A percentile compares a stretch with the other conserved stretches of the same genome.
Conservation (phyloP, 2,113 vertebrate species). For the Chaetura pelagica region DNA sequence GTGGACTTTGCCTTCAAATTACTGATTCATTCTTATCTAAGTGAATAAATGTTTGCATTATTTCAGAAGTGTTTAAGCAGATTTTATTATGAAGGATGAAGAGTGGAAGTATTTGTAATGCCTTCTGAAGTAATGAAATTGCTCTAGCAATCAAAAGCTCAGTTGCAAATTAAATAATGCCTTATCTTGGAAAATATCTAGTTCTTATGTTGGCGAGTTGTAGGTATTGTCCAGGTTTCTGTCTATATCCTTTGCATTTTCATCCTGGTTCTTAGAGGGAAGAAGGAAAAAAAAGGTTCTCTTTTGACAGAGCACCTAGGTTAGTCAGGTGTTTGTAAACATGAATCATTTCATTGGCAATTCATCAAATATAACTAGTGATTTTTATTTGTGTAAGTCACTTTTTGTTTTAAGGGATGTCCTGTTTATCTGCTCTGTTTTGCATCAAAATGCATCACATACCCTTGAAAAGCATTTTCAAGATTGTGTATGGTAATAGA, state of each 20-base stretch:
- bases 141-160: conserved; percentile 7
- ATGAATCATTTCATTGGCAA: not conserved
- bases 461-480: not conserved
- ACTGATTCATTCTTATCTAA: not conserved
- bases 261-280: not conserved
- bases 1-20: not conserved
- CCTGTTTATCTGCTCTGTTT: not conserved
- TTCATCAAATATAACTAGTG: not conserved
- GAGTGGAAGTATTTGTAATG: not conserved
- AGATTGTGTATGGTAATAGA: not conserved
- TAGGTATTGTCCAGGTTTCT: not conserved
- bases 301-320: not conserved
- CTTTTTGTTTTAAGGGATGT: not conserved
- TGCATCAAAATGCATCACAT: not conserved
- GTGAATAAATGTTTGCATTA: not conserved
- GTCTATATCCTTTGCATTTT: not conserved
- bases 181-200: not conserved
- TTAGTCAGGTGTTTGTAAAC: not conserved
- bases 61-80: not conserved
- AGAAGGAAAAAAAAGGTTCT: not conserved
- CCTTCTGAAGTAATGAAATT: conserved; percentile 42
- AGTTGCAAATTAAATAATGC: not conserved
- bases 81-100: not conserved
- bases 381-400: not conserved
- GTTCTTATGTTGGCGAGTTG: not conserved